A percentile compares a stretch with the other conserved stretches of the same genome.
Evolutionary conservation across 2,113 vertebrate genomes (phyloP).

Genomic region (Oreochromis niloticus): DNA sequence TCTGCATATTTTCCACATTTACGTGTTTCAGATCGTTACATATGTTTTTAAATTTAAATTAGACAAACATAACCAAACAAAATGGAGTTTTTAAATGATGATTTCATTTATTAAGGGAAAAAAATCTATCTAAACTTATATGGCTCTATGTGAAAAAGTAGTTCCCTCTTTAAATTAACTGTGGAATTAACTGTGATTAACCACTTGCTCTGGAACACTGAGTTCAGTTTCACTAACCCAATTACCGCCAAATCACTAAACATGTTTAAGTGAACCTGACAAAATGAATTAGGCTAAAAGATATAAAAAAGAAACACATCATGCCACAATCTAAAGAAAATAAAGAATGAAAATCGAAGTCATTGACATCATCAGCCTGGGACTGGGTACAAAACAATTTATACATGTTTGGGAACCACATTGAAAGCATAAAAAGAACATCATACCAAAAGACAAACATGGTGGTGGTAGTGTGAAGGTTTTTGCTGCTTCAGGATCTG

Average conservation of each 20-base stretch:
- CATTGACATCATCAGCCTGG: background rate
- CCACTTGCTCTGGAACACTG: background rate
- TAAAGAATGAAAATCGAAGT: background rate
- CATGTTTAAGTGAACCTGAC: background rate
- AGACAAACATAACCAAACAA: background rate
- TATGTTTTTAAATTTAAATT: background rate
- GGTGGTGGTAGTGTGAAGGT: background rate
- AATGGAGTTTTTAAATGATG: background rate
- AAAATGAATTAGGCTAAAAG: background rate
- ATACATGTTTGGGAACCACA: background rate
- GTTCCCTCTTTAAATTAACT: background rate
- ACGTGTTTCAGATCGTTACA: background rate
- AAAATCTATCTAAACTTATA: background rate
- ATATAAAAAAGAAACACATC: background rate
- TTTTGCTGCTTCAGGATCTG: background rate
- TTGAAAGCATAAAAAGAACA: background rate
- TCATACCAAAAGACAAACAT: background rate
- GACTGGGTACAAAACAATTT: background rate
- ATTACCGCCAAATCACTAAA: background rate
- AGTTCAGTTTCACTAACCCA: background rate
- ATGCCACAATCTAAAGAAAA: background rate
- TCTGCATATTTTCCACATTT: background rate
- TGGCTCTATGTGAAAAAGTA: background rate
- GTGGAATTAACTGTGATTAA: background rate
- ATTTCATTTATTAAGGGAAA: background rate